Percentiles rank a stretch among this genome's conserved stretches.
Evolutionary conservation across 2,797 vertebrate genomes (phyloP).

Genomic region (Sebastiscus tertius): DNA sequence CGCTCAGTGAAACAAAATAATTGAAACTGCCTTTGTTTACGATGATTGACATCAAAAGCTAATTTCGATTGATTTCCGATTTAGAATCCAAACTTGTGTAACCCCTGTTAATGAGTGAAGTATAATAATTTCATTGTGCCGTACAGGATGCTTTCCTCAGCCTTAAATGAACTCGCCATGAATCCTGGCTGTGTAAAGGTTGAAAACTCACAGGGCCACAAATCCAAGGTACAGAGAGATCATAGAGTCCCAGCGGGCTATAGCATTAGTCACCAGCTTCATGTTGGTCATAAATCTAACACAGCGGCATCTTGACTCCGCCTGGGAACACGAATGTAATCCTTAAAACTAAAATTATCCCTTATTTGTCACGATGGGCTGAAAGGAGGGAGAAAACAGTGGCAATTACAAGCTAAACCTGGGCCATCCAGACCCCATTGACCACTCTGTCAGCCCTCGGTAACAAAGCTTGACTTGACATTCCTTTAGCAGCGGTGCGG

Average conservation of each 20-base stretch:
- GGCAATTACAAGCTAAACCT: constrained; percentile 63
- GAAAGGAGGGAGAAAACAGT: constrained; percentile 63
- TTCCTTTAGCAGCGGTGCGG: constrained; percentile 65
- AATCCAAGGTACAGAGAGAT: constrained; percentile 56
- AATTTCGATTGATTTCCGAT: rapidly evolving
- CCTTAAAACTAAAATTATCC: constrained; percentile 65
- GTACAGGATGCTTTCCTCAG: background rate
- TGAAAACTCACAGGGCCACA: constrained; percentile 40
- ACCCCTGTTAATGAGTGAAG: background rate
- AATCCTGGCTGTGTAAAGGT: constrained; percentile 41
- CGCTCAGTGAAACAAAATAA: too few relatives aligned
- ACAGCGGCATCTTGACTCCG: constrained; percentile 40
- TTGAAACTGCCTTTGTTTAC: too few relatives aligned
- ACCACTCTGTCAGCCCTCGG: constrained; percentile 71
- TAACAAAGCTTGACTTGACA: constrained; percentile 76
- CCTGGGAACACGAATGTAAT: constrained; percentile 49
- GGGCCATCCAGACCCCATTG: constrained; percentile 71
- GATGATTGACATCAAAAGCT: too few relatives aligned
- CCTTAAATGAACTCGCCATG: background rate
- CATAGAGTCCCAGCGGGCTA: constrained; percentile 54
- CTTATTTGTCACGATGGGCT: constrained; percentile 61
- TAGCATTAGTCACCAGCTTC: constrained; percentile 64
- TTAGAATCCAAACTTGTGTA: rapidly evolving
- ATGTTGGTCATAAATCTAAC: constrained; percentile 66
- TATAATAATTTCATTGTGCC: background rate